Base-by-base conservation (phyloP, 2,113 vertebrate species). In the Dinomys branickii region DNA sequence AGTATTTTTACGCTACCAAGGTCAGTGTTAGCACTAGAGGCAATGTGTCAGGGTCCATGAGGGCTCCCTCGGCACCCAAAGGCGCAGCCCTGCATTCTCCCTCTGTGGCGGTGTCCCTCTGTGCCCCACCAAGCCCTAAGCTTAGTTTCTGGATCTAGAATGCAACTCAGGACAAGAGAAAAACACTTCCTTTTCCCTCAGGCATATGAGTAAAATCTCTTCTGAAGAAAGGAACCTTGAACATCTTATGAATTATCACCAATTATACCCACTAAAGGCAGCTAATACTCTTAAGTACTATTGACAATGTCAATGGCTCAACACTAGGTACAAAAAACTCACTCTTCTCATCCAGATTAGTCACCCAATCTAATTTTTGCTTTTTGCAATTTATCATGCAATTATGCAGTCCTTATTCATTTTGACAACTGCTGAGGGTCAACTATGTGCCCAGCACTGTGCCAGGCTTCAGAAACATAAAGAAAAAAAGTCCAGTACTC, bases 1-100 rank as follows among this genome's bases (percentile, higher is more conserved):
- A 90, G 59, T 82, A 87, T 61, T 96, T 95, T 93, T 83, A 96
- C 3, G 84, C 6, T 44, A 87, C 54, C 56, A 65, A 67, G 26
- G 81, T 85, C 54, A 81, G 41, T 65, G 58, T 80, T 89, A 87
- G 9, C 22, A 77, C 67, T 41, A 35, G 90, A 82, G 85, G 19
- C 65, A 38, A 71, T 5, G 0, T 85, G 41, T 69, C 61, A 80
- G 81, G 83, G 41, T 77, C 73, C 22, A 19, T 93, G 10, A 82
- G 50, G 30, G 28, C 41, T 93, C 82, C 16, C 44, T 52, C 19
- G 77, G 38, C 75, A 86, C 75, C 81, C 80, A 73, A 22, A 81
- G 33, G 80, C 22, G 61, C 17, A 54, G 54, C 44, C 63, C 84
- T 56, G 30, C 19, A 41, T 56, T 92, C 14, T 56, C 59, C 56